Conservation (phyloP, 1,140 invertebrate genomes). For the Drosophila murphyi region DNA sequence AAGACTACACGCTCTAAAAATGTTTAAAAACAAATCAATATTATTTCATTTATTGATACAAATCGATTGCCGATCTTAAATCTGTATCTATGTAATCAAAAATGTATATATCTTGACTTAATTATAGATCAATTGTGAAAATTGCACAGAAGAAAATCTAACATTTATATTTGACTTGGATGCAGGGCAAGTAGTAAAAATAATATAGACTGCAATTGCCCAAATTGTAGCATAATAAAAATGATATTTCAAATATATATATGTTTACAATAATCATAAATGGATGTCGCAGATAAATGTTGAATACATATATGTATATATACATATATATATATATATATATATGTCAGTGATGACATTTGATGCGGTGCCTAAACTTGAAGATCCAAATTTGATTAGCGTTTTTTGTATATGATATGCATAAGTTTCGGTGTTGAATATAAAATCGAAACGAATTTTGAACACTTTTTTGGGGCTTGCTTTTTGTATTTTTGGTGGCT, state of each 20-base stretch:
- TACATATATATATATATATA: slow-evolving; percentile 5
- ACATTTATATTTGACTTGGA: neutral
- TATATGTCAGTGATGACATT: slow-evolving; percentile 14
- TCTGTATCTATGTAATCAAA: no score
- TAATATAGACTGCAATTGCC: neutral
- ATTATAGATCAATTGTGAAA: no score
- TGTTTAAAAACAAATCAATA: no score
- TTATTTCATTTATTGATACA: no score
- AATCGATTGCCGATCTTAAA: no score
- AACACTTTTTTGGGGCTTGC: neutral
- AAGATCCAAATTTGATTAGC: slow-evolving; percentile 37
- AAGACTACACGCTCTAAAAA: no score
- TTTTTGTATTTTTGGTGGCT: slow-evolving; percentile 33
- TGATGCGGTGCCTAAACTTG: slow-evolving; percentile 24
- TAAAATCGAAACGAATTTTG: slow-evolving; percentile 25
- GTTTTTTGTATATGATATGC: slow-evolving; percentile 20
- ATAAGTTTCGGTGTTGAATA: slow-evolving; percentile 39
- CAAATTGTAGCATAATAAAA: neutral
- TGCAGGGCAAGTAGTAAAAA: neutral
- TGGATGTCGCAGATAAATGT: slow-evolving; percentile 2
- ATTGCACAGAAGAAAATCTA: no score
- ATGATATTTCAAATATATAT: neutral
- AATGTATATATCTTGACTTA: no score
- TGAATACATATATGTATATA: slow-evolving; percentile 8
- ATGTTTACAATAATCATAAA: neutral